Conservation (phyloP, 2,888 invertebrate genomes). For the Hyalella azteca region DNA sequence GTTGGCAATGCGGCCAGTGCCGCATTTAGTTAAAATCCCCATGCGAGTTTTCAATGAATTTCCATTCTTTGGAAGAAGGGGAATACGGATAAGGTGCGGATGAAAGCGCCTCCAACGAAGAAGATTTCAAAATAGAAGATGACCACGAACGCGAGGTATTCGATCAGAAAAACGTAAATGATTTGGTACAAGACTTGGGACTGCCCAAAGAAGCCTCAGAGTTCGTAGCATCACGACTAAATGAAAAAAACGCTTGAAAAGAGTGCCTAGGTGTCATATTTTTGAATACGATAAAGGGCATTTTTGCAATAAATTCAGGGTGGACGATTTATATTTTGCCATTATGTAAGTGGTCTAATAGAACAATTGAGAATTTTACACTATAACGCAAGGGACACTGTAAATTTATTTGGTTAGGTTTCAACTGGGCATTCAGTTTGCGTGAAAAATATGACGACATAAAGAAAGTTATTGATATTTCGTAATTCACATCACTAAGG, state of each 20-base stretch:
- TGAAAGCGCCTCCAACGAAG: conserved; percentile 37
- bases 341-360: conserved; percentile 23
- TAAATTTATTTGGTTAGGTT: too few relatives aligned
- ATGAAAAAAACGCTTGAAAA: background rate
- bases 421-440: too few relatives aligned
- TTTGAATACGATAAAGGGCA: background rate
- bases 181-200: conserved; percentile 24
- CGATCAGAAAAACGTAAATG: conserved; percentile 33
- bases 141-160: conserved; percentile 37
- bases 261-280: background rate
- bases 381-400: conserved; percentile 27
- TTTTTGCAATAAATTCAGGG: background rate
- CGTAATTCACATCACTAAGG: too few relatives aligned
- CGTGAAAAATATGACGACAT: too few relatives aligned
- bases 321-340: conserved; percentile 5
- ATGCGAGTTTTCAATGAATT: conserved; percentile 39
- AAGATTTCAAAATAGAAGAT: conserved; percentile 32
- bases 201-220: conserved; percentile 1
- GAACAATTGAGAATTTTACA: conserved; percentile 15
- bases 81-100: conserved; percentile 8
- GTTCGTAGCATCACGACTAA: conserved; percentile 26
- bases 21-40: conserved; percentile 47
- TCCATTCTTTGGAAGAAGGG: conserved; percentile 17
- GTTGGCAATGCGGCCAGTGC: conserved; percentile 49
- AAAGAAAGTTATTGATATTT: too few relatives aligned